These are phyloP conservation scores for Scaeva pyrastri DNA, from an alignment of 2,888 invertebrate species.

Conservation along the genomic window DNA sequence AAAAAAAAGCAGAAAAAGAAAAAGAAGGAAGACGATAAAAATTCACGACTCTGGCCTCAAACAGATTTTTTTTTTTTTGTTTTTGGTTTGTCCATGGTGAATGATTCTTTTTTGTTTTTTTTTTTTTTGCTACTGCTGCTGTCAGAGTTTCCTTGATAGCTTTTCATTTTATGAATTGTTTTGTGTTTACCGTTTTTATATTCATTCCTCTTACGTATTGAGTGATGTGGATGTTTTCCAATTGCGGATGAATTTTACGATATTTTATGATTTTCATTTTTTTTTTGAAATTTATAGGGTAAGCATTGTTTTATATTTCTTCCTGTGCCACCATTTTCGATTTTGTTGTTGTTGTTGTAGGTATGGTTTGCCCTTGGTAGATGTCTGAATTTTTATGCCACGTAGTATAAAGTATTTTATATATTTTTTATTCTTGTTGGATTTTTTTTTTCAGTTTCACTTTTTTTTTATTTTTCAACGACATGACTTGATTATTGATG, in stretches of 20 bases:
- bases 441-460: background rate
- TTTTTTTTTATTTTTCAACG: background rate
- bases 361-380: conserved; percentile 29
- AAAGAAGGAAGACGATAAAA: conserved; percentile 36
- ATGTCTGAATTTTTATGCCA: conserved; percentile 64
- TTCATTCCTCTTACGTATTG: conserved; percentile 57
- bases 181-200: conserved; percentile 49
- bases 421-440: no score
- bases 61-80: conserved; percentile 62
- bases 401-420: conserved; percentile 48
- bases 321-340: conserved; percentile 15
- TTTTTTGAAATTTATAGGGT: conserved; percentile 28
- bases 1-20: conserved; percentile 10
- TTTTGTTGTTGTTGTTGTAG: background rate
- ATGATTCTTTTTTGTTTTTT: conserved; percentile 49
- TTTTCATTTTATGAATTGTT: conserved; percentile 72
- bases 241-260: conserved; percentile 66
- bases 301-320: conserved; percentile 57
- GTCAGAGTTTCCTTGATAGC: conserved; percentile 70
- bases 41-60: conserved; percentile 74
- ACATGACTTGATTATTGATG: conserved; percentile 71
- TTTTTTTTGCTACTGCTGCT: conserved; percentile 13
- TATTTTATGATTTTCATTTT: conserved; percentile 9
- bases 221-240: conserved; percentile 73
- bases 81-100: conserved; percentile 55